Conservation (phyloP, 2,797 vertebrate species). For the Melanogrammus aeglefinus region DNA sequence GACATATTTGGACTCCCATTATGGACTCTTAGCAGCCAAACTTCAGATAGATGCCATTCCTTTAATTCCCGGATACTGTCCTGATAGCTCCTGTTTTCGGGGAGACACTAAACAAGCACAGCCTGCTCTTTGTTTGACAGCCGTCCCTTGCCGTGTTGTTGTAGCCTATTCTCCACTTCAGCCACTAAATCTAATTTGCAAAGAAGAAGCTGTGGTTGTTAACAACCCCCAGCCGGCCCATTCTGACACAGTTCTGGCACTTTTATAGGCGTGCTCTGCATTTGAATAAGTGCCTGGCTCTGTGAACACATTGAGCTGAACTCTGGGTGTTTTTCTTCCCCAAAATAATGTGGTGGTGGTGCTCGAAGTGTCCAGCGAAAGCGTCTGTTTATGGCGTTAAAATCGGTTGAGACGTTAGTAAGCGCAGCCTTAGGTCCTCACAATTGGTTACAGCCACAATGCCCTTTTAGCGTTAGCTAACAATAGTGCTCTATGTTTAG, state of each 20-base stretch:
- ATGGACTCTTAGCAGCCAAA: neutral
- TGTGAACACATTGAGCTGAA: conserved; percentile 17
- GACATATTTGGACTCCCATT: neutral
- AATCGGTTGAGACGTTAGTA: neutral
- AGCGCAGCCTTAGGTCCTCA: neutral
- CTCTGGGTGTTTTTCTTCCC: neutral
- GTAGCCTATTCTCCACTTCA: neutral
- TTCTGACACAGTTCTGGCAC: conserved; percentile 20
- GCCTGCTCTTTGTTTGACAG: neutral
- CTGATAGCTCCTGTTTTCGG: neutral
- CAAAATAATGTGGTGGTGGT: conserved; percentile 18
- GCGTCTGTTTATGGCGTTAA: neutral
- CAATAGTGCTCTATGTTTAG: conserved; percentile 1
- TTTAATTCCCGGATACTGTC: neutral
- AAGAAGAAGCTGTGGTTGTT: conserved; percentile 39
- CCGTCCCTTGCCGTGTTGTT: neutral
- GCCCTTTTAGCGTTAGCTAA: neutral
- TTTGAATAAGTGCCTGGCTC: conserved; percentile 35
- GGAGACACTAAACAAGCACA: neutral
- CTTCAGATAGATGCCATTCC: neutral
- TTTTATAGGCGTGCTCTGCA: conserved; percentile 42
- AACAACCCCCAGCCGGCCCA: conserved; percentile 26
- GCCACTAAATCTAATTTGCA: conserved; percentile 24
- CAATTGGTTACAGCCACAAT: neutral
- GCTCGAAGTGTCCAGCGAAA: neutral